phyloP scores from a whole-genome alignment of 1,140 invertebrate genomes.

The Brachionus calyciflorus region DNA sequence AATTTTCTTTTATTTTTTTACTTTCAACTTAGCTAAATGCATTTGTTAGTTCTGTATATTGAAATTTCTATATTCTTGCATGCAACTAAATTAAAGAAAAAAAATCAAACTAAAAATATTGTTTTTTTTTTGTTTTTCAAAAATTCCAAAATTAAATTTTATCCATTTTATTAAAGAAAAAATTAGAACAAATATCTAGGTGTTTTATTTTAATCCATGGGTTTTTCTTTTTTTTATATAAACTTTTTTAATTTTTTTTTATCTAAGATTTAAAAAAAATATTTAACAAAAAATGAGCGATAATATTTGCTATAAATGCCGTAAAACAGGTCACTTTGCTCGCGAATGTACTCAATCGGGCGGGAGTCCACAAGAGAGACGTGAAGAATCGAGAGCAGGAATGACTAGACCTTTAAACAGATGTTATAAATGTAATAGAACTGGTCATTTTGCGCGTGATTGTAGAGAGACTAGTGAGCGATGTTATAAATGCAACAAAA shows the following conservation, averaged over 20 bases:
- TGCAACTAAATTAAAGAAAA: no score
- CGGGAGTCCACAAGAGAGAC: conserved; percentile 8
- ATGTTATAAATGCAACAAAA: conserved; percentile 90
- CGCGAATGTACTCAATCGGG: conserved; percentile 69
- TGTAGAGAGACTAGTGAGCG: conserved; percentile 50
- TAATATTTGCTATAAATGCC: conserved; percentile 81
- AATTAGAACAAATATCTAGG: no score
- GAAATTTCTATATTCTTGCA: no score
- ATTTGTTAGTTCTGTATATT: no score
- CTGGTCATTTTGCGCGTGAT: conserved; percentile 64
- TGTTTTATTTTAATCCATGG: no score
- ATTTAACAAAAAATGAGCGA: conserved; percentile 46
- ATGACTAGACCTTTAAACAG: conserved; percentile 49
- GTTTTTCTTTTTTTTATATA: background rate
- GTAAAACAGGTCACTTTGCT: conserved; percentile 84
- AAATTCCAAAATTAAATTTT: no score
- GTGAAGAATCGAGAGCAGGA: background rate
- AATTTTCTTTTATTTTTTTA: no score
- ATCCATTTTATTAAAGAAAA: no score
- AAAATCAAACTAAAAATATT: no score
- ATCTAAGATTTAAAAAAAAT: background rate
- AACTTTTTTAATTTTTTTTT: background rate
- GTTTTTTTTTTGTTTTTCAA: no score
- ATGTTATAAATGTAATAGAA: conserved; percentile 61
- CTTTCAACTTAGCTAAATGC: no score